These are phyloP conservation scores for Leucosticte australis DNA, from an alignment of 2,113 vertebrate species.

Conservation along the genomic window DNA sequence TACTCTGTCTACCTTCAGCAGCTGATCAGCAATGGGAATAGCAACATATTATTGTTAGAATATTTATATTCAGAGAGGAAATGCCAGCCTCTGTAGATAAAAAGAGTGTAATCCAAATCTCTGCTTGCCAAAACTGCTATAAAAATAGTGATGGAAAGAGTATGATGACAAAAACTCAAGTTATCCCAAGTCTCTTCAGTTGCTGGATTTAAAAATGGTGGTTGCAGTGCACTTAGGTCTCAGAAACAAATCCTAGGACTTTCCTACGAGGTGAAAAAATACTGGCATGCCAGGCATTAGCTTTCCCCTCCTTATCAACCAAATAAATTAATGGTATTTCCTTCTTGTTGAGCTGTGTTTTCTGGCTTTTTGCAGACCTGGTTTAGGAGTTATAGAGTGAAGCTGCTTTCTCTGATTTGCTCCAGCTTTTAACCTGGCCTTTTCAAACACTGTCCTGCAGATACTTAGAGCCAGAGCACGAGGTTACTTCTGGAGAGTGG, in stretches of 20 bases:
- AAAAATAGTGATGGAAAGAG: not conserved
- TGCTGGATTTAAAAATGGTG: not conserved
- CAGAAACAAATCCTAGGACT: not conserved
- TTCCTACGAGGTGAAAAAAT: not conserved
- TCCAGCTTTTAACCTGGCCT: not conserved
- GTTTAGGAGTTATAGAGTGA: not conserved
- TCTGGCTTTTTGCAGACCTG: not conserved
- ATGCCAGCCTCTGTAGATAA: not conserved
- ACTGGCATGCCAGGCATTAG: not conserved
- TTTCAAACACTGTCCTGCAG: not conserved
- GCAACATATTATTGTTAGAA: not conserved
- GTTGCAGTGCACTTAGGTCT: not conserved
- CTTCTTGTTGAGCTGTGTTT: not conserved
- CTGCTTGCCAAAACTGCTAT: not conserved
- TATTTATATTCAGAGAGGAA: not conserved
- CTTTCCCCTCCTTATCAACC: not conserved
- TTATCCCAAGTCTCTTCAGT: not conserved
- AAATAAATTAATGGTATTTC: not conserved
- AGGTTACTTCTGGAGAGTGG: not conserved
- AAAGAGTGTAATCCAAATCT: not conserved
- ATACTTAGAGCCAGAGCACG: not conserved
- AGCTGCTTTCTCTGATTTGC: not conserved
- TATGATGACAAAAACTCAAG: not conserved
- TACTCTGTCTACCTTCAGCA: not conserved
- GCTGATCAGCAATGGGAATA: not conserved